phyloP scores from a whole-genome alignment of 2,888 invertebrate genomes.

The Zeuzera pyrina region DNA sequence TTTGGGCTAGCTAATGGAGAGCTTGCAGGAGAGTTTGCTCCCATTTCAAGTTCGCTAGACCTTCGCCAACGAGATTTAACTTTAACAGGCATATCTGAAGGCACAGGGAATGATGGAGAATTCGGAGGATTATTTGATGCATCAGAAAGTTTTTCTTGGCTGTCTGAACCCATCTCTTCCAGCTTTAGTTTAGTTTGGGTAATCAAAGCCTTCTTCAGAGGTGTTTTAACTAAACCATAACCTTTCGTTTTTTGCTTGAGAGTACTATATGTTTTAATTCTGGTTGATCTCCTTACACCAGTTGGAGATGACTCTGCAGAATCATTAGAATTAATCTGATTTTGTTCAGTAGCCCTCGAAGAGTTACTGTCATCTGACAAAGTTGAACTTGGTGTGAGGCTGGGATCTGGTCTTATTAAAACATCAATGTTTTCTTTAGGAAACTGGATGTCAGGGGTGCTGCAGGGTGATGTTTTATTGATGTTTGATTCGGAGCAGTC shows the following conservation, averaged over 20 bases:
- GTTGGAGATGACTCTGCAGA: slow-evolving; percentile 64
- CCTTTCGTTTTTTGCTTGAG: slow-evolving; percentile 78
- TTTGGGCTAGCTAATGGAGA: slow-evolving; percentile 55
- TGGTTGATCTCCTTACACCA: slow-evolving; percentile 80
- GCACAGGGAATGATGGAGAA: slow-evolving; percentile 56
- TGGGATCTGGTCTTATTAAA: slow-evolving; percentile 52
- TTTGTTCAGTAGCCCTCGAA: slow-evolving; percentile 48
- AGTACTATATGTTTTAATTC: slow-evolving; percentile 83
- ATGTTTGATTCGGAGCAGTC: slow-evolving; percentile 34
- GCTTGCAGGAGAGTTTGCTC: slow-evolving; percentile 49
- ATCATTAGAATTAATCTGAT: slow-evolving; percentile 50
- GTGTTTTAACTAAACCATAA: slow-evolving; percentile 75
- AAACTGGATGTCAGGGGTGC: slow-evolving; percentile 37
- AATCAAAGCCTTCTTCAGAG: slow-evolving; percentile 59
- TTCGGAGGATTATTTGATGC: slow-evolving; percentile 36
- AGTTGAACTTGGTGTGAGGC: slow-evolving; percentile 58
- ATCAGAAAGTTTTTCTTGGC: slow-evolving; percentile 49
- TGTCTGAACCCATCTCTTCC: slow-evolving; percentile 75
- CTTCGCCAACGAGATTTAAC: slow-evolving; percentile 85
- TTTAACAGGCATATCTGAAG: slow-evolving; percentile 79
- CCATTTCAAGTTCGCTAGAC: slow-evolving; percentile 83
- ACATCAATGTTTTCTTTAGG: slow-evolving; percentile 33
- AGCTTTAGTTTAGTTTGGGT: slow-evolving; percentile 67
- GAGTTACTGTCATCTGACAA: slow-evolving; percentile 64
- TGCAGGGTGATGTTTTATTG: slow-evolving; percentile 32